phyloP scores from a whole-genome alignment of 2,888 invertebrate species.

The Rhamphomyia laevipes region DNA sequence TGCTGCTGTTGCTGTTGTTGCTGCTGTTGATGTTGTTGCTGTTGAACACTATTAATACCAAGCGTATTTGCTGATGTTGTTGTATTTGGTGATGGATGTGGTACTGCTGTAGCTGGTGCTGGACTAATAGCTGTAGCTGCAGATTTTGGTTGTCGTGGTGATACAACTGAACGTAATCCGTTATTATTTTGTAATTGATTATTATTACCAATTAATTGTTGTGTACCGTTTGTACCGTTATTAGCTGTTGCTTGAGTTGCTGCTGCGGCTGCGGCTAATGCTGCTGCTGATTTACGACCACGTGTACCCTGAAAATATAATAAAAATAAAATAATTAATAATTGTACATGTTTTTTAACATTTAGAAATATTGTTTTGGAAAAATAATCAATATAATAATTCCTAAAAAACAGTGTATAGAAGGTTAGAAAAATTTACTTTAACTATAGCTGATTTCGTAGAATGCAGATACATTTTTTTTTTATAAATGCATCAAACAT shows the following conservation, averaged over 20 bases:
- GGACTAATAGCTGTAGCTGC: slow-evolving; percentile 17
- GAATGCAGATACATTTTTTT: no score
- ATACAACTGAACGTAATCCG: slow-evolving; percentile 16
- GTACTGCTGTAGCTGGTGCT: slow-evolving; percentile 18
- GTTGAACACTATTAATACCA: slow-evolving; percentile 7
- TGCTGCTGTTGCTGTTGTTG: slow-evolving; percentile 7
- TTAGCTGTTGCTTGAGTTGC: background rate
- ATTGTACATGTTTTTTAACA: no score
- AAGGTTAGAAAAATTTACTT: no score
- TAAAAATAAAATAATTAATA: slow-evolving; percentile 8
- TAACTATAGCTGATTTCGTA: no score
- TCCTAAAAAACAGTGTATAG: no score
- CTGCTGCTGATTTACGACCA: slow-evolving; percentile 17
- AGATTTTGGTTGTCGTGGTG: slow-evolving; percentile 15
- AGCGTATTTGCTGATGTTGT: slow-evolving; percentile 14
- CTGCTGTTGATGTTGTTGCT: slow-evolving; percentile 6
- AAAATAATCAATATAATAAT: no score
- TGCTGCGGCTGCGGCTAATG: background rate
- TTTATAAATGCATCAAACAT: no score
- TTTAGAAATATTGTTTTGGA: no score
- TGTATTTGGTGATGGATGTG: slow-evolving; percentile 19
- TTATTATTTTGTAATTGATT: slow-evolving; percentile 9
- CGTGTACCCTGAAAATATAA: slow-evolving; percentile 16
- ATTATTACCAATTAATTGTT: background rate
- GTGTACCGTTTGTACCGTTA: background rate